Conservation (phyloP, 2,888 invertebrate genomes). For the Phasia obesa region DNA sequence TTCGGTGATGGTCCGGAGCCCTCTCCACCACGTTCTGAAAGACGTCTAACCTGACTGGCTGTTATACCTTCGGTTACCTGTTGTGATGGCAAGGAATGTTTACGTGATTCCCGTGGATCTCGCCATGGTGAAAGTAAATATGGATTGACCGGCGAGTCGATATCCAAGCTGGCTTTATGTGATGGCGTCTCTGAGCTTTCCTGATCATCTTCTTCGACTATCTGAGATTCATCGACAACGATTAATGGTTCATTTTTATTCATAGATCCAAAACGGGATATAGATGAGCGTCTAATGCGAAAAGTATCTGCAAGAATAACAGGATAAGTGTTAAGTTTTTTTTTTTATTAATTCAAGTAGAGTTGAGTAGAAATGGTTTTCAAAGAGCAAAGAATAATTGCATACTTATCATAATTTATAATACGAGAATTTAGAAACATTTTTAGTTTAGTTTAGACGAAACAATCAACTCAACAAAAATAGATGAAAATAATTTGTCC, state of each 20-base stretch:
- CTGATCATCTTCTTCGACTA: slow-evolving; percentile 86
- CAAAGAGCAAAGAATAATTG: too few species aligned
- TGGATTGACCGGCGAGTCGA: slow-evolving; percentile 91
- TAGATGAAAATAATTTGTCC: too few species aligned
- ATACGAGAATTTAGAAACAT: too few species aligned
- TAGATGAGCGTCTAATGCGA: slow-evolving; percentile 87
- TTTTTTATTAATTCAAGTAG: too few species aligned
- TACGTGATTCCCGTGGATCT: slow-evolving; percentile 88
- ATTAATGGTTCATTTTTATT: slow-evolving; percentile 89
- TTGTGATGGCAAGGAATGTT: slow-evolving; percentile 92
- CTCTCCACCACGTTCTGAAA: slow-evolving; percentile 91
- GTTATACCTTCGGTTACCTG: slow-evolving; percentile 93
- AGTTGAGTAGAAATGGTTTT: too few species aligned
- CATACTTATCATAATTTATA: too few species aligned
- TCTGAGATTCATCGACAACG: slow-evolving; percentile 90
- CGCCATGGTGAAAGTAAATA: slow-evolving; percentile 92
- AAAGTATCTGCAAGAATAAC: slow-evolving; percentile 77
- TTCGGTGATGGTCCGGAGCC: slow-evolving; percentile 89
- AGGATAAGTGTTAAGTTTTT: too few species aligned
- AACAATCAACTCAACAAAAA: too few species aligned
- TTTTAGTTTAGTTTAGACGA: too few species aligned
- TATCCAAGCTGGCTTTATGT: slow-evolving; percentile 86
- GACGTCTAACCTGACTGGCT: slow-evolving; percentile 91
- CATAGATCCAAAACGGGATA: slow-evolving; percentile 83
- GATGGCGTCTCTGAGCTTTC: slow-evolving; percentile 83